Conservation (phyloP, 2,888 invertebrate genomes). For the Agrochola lota region DNA sequence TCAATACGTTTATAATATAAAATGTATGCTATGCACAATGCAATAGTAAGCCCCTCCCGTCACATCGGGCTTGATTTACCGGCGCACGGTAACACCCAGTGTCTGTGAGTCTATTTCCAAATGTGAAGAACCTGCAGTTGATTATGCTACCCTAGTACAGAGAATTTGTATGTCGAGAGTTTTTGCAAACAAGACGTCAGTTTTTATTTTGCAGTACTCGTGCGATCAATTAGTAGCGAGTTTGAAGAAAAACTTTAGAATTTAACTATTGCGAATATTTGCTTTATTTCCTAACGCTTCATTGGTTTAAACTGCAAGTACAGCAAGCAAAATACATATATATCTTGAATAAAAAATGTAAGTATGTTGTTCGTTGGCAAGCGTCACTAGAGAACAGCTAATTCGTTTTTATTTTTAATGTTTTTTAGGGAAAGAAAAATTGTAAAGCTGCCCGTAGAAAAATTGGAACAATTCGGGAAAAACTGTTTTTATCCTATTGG, state of each 20-base stretch:
- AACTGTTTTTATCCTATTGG: no score
- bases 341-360: no score
- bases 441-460: no score
- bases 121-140: slow-evolving; percentile 25
- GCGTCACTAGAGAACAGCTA: no score
- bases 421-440: no score
- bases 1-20: slow-evolving; percentile 41
- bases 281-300: neutral
- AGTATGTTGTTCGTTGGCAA: no score
- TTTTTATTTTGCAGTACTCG: neutral
- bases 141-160: slow-evolving; percentile 35
- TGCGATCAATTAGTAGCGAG: neutral
- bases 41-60: slow-evolving; percentile 37
- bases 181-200: neutral
- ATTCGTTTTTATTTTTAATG: neutral
- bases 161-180: neutral
- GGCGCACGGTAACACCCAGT: slow-evolving; percentile 5
- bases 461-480: no score
- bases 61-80: slow-evolving; percentile 50
- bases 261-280: neutral
- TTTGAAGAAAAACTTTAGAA: neutral
- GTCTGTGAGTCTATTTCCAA: slow-evolving; percentile 10
- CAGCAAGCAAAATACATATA: neutral
- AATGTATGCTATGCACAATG: slow-evolving; percentile 44
- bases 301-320: neutral